These are phyloP conservation scores for Corella eumyota DNA, from an alignment of 23 tunicate species.

Conservation along the genomic window DNA sequence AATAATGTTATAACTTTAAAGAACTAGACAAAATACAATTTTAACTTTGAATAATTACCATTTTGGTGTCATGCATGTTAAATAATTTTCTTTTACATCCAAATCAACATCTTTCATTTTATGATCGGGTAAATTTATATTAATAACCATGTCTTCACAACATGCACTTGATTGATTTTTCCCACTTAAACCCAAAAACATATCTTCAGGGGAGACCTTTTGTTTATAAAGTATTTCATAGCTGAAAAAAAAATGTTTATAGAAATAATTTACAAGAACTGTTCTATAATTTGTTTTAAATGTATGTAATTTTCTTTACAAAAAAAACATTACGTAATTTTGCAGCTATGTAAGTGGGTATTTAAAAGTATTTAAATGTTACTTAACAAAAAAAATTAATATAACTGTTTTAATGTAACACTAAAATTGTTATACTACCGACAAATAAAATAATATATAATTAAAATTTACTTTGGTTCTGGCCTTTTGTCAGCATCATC, in stretches of 20 bases:
- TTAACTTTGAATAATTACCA: constrained; percentile 18
- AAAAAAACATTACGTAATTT: too few relatives aligned
- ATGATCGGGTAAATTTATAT: constrained; percentile 42
- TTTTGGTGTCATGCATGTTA: constrained; percentile 58
- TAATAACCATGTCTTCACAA: constrained; percentile 68
- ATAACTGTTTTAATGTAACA: too few relatives aligned
- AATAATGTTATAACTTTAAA: too few relatives aligned
- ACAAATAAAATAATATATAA: not conserved
- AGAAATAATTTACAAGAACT: too few relatives aligned
- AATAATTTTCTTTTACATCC: constrained; percentile 48
- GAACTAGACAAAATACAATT: too few relatives aligned
- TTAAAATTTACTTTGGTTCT: constrained; percentile 40
- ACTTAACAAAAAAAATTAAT: too few relatives aligned
- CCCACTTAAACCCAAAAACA: constrained; percentile 83
- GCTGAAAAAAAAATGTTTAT: too few relatives aligned
- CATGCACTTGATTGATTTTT: constrained; percentile 83
- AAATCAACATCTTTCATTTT: constrained; percentile 78
- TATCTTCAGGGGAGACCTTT: constrained; percentile 78
- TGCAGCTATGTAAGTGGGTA: too few relatives aligned
- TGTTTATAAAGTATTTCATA: constrained; percentile 85
- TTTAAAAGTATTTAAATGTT: too few relatives aligned
- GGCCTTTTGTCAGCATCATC: constrained; percentile 64
- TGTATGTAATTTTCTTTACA: too few relatives aligned
- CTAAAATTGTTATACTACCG: too few relatives aligned
- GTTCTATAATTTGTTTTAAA: too few relatives aligned